Evolutionary conservation across 2,113 vertebrate genomes (phyloP), one percentile per base, ranked within the genome.

Genomic region (Muntiacus reevesi): DNA sequence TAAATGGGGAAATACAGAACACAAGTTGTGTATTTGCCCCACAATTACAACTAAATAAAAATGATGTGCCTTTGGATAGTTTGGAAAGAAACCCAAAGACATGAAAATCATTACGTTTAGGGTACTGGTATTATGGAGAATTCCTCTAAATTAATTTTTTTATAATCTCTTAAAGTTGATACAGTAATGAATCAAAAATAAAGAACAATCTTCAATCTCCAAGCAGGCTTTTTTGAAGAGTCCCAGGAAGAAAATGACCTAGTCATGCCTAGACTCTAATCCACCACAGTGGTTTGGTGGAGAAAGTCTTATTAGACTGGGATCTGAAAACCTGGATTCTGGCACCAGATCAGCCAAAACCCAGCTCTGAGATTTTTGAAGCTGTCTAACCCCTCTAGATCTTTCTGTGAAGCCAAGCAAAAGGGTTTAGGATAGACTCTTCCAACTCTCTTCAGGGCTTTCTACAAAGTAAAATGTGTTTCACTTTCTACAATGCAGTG

Each of bases 1-100:
- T 67, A 96, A 89, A 40, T 27, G 8, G 91, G 23, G 82, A 96
- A 91, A 87, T 47, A 89, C 23, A 74, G 7, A 93, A 52, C 87
- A 86, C 28, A 67, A 62, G 87, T 16, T 64, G 45, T 52, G 10
- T 89, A 79, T 62, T 52, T 96, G 82, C 33, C 54, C 60, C 78
- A 62, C 91, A 88, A 95, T 93, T 89, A 96, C 27, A 95, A 91
- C 15, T 50, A 62, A 15, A 95, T 86, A 83, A 95, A 95, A 95
- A 57, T 1, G 40, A 36, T 17, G 78, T 74, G 50, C 74, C 33
- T 93, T 91, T 88, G 86, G 27, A 96, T 52, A 91, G 30, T 85
- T 6, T 54, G 47, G 36, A 95, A 96, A 62, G 47, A 95, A 97
- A 93, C 19, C 5, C 57, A 93, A 74, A 97, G 52, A 90, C 59